Evolutionary conservation across 1,140 invertebrate species (phyloP).

Genomic region (Drosophila neocordata): DNA sequence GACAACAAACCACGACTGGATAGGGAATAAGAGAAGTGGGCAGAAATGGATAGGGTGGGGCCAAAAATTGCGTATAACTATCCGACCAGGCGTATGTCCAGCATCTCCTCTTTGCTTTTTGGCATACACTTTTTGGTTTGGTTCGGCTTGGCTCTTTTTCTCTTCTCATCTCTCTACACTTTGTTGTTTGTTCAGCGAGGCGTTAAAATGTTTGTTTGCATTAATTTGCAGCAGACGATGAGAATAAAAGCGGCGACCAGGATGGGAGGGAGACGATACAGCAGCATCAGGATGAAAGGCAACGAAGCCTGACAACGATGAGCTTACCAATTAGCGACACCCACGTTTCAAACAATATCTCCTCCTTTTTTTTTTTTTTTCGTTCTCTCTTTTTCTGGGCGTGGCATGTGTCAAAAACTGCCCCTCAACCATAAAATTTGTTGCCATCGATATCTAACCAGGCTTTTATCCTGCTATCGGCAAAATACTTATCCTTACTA

Average conservation of each 20-base stretch:
- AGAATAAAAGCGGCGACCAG: slow-evolving; percentile 37
- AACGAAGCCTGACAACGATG: slow-evolving; percentile 42
- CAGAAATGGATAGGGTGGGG: not conserved
- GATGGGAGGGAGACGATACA: slow-evolving; percentile 17
- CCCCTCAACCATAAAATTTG: slow-evolving; percentile 28
- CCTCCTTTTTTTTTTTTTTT: not conserved
- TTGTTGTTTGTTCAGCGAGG: slow-evolving; percentile 68
- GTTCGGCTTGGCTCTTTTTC: slow-evolving; percentile 10
- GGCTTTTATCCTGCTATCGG: slow-evolving; percentile 22
- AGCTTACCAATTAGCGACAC: slow-evolving; percentile 70
- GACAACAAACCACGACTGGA: too few relatives aligned
- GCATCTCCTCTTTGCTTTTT: slow-evolving; percentile 6
- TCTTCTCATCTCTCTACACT: slow-evolving; percentile 13
- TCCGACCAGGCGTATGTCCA: slow-evolving; percentile 27
- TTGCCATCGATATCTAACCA: slow-evolving; percentile 25
- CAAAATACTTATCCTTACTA: slow-evolving; percentile 11
- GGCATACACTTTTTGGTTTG: slow-evolving; percentile 10
- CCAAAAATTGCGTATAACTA: slow-evolving; percentile 61
- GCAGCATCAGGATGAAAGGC: slow-evolving; percentile 19
- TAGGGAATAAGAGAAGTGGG: too few relatives aligned
- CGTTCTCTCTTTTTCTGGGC: slow-evolving; percentile 10
- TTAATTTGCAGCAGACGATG: slow-evolving; percentile 74
- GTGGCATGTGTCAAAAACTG: slow-evolving; percentile 58
- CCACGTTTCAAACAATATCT: not conserved
- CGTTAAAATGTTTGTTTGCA: slow-evolving; percentile 81